These are phyloP conservation scores for Lasioglossum morio DNA, from an alignment of 2,888 invertebrate genomes.

Conservation along the genomic window DNA sequence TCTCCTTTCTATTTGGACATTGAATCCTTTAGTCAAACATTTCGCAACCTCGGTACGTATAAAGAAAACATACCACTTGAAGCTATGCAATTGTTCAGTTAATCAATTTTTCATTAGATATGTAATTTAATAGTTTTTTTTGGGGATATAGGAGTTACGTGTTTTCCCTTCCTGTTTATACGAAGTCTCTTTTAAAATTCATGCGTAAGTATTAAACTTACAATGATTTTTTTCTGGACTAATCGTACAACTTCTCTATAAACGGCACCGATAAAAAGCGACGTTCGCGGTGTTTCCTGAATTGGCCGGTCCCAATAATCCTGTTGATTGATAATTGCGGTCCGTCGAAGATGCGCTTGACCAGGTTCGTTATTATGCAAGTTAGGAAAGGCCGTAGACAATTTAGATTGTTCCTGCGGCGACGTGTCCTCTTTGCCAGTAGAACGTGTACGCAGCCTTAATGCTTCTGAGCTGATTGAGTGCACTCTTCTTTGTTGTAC, in stretches of 20 bases:
- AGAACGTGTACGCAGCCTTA: constrained; percentile 43
- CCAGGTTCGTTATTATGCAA: constrained; percentile 6
- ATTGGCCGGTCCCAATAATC: background rate
- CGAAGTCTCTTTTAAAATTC: background rate
- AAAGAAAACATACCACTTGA: no score
- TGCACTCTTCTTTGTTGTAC: constrained; percentile 63
- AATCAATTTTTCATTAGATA: no score
- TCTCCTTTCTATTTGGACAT: background rate
- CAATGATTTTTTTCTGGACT: background rate
- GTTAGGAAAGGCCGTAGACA: constrained; percentile 38
- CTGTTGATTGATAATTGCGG: background rate
- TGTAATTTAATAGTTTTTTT: no score
- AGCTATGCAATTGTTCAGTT: no score
- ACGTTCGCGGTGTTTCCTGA: background rate
- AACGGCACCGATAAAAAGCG: background rate
- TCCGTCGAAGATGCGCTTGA: background rate
- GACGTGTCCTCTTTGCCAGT: constrained; percentile 48
- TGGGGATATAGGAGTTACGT: no score
- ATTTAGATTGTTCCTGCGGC: constrained; percentile 41
- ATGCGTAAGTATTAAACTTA: background rate
- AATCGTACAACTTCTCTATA: background rate
- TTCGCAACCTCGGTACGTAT: no score
- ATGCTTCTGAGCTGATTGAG: constrained; percentile 57
- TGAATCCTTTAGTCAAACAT: background rate
- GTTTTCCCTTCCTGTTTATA: no score